Evolutionary conservation across 1,140 invertebrate species (phyloP), one percentile per base, ranked within the genome.

Genomic region (Neelides sp.): DNA sequence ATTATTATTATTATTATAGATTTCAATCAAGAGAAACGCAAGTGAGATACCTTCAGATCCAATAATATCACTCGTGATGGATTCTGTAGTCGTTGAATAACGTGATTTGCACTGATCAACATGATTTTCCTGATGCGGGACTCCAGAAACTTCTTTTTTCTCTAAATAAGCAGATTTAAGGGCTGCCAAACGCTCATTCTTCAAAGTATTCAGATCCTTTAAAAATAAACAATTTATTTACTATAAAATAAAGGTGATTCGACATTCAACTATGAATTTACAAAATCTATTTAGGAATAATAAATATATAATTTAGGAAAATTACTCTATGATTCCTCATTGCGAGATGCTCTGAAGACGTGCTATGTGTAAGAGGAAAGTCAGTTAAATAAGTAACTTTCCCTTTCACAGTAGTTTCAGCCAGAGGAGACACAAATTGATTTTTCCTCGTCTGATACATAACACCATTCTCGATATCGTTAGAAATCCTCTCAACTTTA

Each of bases 141-240:
- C n/a, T n/a, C n/a, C n/a, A n/a, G n/a, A n/a, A n/a, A n/a, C n/a
- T n/a, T n/a, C 41, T 19, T 53, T 41, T 41, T 55, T 59, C 20
- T 59, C 57, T 23, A 55, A 52, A 48, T 54, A 60, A 10, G 61
- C 57, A 40, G 52, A 51, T 36, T 62, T 62, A 15, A 62, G 48
- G 12, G 52, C 49, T 15, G 58, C 58, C n/a, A 62, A 32, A 26
- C 61, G 26, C 52, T 62, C 61, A 53, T 55, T 59, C 41, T 59
- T 57, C 23, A 57, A 22, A 19, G 57, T 40, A 23, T 43, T 47
- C 17, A 59, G 19, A 23, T 59, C 57, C 48, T 59, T 28, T 4
- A 5, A 20, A 40, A 19, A 40, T 19, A 13, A 41, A 4, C 17
- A 39, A 13, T 40, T 7, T 30, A 5, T 39, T 19, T 28, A 23